Evolutionary conservation across 2,888 invertebrate species (phyloP).

Genomic region (Leucozona laternaria): DNA sequence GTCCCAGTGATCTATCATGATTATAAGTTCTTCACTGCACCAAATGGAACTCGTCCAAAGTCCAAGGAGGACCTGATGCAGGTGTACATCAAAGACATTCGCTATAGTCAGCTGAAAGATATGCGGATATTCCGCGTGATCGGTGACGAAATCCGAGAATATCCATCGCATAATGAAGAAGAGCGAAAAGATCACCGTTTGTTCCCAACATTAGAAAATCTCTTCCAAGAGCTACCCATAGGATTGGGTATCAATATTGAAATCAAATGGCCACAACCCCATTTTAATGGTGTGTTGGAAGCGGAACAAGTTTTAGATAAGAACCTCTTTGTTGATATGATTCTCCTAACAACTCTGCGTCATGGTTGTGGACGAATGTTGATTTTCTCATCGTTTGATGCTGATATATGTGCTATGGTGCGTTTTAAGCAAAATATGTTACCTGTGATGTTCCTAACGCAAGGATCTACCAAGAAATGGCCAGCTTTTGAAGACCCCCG

Average conservation of each 20-base stretch:
- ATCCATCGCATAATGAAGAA: constrained; percentile 89
- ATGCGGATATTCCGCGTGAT: constrained; percentile 93
- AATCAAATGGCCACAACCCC: constrained; percentile 97
- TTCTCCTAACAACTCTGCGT: constrained; percentile 91
- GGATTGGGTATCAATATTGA: constrained; percentile 99
- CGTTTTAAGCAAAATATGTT: constrained; percentile 97
- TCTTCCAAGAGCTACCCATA: constrained; percentile 91
- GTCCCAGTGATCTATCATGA: constrained; percentile 99
- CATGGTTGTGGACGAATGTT: constrained; percentile 92
- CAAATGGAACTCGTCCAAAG: constrained; percentile 86
- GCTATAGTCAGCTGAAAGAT: constrained; percentile 93
- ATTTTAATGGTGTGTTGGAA: constrained; percentile 93
- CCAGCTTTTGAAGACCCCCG: constrained; percentile 93
- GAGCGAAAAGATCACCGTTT: constrained; percentile 93
- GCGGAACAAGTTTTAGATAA: constrained; percentile 93
- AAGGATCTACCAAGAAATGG: constrained; percentile 82
- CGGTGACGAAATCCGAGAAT: constrained; percentile 88
- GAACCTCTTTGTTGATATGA: constrained; percentile 95
- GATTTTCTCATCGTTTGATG: constrained; percentile 97
- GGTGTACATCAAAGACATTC: constrained; percentile 96
- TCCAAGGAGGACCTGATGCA: constrained; percentile 92
- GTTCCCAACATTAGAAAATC: constrained; percentile 95
- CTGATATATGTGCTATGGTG: constrained; percentile 97
- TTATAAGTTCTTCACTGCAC: constrained; percentile 91
- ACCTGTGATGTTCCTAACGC: constrained; percentile 94